A percentile compares a stretch with the other conserved stretches of the same genome.
Evolutionary conservation across 1,140 invertebrate genomes (phyloP).

Genomic region (Diorhabda carinulata): DNA sequence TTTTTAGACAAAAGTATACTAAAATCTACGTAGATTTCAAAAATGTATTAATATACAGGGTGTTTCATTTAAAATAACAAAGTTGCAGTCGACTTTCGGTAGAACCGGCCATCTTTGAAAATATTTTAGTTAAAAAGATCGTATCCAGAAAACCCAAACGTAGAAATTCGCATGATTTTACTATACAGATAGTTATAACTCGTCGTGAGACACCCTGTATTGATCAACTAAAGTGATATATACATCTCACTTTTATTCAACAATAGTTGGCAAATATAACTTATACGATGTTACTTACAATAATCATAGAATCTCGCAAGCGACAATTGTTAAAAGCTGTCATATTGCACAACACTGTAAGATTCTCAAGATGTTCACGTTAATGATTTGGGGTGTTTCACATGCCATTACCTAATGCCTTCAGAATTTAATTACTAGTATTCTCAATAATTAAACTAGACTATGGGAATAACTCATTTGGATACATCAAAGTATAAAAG

Average conservation of each 20-base stretch:
- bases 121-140: no score
- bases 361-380: not conserved
- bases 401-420: not conserved
- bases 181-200: no score
- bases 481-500: not conserved
- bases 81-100: no score
- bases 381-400: not conserved
- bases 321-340: constrained; percentile 13
- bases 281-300: not conserved
- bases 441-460: constrained; percentile 5
- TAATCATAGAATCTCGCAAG: constrained; percentile 1
- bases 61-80: no score
- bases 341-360: not conserved
- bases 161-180: no score
- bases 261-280: constrained; percentile 1
- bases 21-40: no score
- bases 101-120: no score
- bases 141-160: no score
- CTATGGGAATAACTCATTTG: not conserved
- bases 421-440: not conserved
- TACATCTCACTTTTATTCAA: not conserved
- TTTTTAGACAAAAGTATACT: no score
- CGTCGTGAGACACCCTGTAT: no score
- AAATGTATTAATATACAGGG: no score
- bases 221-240: not conserved